phyloP scores from a whole-genome alignment of 2,797 vertebrate species.

The Mallotus villosus region DNA sequence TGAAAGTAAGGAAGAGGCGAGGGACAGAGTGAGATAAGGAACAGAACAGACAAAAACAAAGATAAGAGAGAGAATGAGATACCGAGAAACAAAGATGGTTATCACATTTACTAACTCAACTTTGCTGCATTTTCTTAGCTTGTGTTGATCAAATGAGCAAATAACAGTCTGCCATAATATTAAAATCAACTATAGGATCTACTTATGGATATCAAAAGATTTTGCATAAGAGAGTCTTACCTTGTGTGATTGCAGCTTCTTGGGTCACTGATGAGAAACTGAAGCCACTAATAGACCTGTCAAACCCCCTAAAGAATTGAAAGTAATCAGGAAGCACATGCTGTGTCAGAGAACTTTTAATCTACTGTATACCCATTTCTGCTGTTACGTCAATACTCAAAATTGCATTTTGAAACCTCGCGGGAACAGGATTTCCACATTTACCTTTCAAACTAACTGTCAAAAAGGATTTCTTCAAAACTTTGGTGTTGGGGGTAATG shows the following conservation, averaged over 20 bases:
- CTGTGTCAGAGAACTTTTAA: no score
- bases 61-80: no score
- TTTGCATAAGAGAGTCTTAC: conserved; percentile 26
- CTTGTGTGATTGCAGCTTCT: conserved; percentile 60
- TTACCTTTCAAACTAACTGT: no score
- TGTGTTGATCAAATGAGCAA: no score
- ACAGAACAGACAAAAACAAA: no score
- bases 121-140: neutral
- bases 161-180: neutral
- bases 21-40: no score
- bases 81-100: neutral
- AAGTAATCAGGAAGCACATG: neutral
- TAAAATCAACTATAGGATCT: neutral
- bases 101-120: neutral
- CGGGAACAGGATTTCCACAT: no score
- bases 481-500: no score
- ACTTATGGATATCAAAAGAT: neutral
- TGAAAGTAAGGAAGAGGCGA: no score
- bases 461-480: no score
- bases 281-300: conserved; percentile 52
- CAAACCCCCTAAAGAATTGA: conserved; percentile 17
- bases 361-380: neutral
- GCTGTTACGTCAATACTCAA: neutral
- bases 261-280: conserved; percentile 59
- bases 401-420: no score